Evolutionary conservation across 2,888 invertebrate genomes (phyloP).

Genomic region (Antitype chi): DNA sequence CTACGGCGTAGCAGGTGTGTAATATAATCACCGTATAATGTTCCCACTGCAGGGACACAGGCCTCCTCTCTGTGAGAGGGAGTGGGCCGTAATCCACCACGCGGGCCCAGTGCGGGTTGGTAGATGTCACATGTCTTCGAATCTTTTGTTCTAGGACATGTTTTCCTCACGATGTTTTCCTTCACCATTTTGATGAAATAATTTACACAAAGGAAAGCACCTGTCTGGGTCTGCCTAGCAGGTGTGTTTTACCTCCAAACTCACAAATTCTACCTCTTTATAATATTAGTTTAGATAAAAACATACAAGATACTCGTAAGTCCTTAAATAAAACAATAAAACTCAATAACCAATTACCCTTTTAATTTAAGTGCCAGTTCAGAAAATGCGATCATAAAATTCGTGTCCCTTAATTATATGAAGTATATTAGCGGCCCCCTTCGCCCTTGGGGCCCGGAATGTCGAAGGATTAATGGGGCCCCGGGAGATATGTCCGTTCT

Average conservation of each 20-base stretch:
- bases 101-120: no score
- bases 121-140: no score
- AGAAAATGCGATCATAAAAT: slow-evolving; percentile 58
- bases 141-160: no score
- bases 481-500: slow-evolving; percentile 59
- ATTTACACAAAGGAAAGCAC: no score
- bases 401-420: slow-evolving; percentile 61
- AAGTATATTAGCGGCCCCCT: slow-evolving; percentile 61
- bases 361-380: slow-evolving; percentile 52
- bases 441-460: slow-evolving; percentile 56
- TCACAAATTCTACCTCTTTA: background rate
- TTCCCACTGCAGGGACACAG: background rate
- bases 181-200: no score
- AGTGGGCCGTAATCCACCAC: no score
- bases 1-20: slow-evolving; percentile 21
- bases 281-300: background rate
- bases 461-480: slow-evolving; percentile 71
- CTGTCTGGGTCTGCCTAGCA: slow-evolving; percentile 9
- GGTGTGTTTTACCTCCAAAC: background rate
- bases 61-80: background rate
- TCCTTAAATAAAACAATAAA: slow-evolving; percentile 16
- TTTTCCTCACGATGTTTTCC: no score
- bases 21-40: background rate
- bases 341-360: slow-evolving; percentile 37
- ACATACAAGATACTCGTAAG: background rate